Evolutionary conservation across 1,140 invertebrate genomes (phyloP).

Genomic region (Pachypeltis micranthus): DNA sequence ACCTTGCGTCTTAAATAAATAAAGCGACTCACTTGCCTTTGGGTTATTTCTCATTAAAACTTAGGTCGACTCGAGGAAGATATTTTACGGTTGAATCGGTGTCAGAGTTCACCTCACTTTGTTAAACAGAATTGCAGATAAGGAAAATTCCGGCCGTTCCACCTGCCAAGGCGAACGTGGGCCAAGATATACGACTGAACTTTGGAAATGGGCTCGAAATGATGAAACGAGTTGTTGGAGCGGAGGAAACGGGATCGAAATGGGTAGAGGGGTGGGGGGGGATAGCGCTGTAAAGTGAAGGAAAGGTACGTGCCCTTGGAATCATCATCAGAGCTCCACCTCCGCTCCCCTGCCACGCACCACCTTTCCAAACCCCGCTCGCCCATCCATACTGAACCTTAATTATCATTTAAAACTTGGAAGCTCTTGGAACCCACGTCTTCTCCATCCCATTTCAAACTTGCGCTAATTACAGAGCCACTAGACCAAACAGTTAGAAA

Average conservation of each 20-base stretch:
- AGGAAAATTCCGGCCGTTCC: not conserved
- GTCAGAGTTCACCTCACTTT: not conserved
- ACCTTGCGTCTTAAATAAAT: too few species aligned
- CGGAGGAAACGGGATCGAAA: not conserved
- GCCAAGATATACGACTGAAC: not conserved
- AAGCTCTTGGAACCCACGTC: conserved; percentile 1
- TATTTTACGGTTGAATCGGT: not conserved
- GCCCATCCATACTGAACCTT: too few species aligned
- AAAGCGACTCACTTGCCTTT: too few species aligned
- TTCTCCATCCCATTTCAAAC: not conserved
- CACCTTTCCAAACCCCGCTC: too few species aligned
- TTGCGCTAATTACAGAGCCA: conserved; percentile 3
- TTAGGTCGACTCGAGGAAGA: too few species aligned
- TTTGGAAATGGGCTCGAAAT: not conserved
- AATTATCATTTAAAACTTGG: conserved; percentile 8
- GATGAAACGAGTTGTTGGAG: not conserved
- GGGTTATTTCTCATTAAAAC: too few species aligned
- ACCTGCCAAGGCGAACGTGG: not conserved
- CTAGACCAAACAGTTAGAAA: conserved; percentile 2
- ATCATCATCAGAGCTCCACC: not conserved
- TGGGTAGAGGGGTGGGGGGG: not conserved
- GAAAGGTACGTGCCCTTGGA: conserved; percentile 7
- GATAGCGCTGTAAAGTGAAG: not conserved
- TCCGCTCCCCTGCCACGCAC: not conserved
- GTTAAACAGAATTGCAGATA: not conserved